Percentiles rank a stretch among this genome's conserved stretches.
These are phyloP conservation scores for Drosophila niveifrons DNA, from an alignment of 2,888 invertebrate species.

Conservation along the genomic window DNA sequence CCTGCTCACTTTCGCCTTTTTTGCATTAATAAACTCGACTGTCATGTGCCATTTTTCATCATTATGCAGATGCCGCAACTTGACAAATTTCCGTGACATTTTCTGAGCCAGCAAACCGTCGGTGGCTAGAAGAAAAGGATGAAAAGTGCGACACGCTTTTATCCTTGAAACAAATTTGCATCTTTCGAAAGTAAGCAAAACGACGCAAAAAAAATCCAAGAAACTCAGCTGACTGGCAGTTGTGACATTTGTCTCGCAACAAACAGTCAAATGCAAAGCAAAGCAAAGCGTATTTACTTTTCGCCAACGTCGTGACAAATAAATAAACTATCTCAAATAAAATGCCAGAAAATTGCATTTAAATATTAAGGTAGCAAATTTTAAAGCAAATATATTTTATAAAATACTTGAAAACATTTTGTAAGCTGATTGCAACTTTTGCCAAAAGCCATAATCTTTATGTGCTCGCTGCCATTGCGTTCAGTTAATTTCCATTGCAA, in stretches of 20 bases:
- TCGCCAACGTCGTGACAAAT: neutral
- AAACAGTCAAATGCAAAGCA: conserved; percentile 35
- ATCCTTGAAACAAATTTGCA: conserved; percentile 74
- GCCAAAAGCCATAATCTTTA: neutral
- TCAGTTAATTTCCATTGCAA: conserved; percentile 21
- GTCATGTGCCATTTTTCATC: conserved; percentile 62
- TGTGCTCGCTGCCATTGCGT: neutral
- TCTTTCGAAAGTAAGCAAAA: conserved; percentile 45
- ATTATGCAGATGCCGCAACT: conserved; percentile 58
- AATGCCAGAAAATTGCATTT: neutral
- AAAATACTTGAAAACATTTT: neutral
- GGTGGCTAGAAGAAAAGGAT: conserved; percentile 12
- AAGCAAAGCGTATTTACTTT: conserved; percentile 16
- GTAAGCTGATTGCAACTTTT: neutral
- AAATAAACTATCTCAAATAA: neutral
- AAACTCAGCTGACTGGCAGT: conserved; percentile 62
- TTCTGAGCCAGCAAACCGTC: conserved; percentile 36
- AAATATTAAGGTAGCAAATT: neutral
- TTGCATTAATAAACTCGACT: conserved; percentile 59
- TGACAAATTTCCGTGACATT: conserved; percentile 73
- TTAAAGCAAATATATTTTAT: neutral
- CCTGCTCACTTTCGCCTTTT: conserved; percentile 11
- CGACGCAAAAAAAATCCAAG: neutral
- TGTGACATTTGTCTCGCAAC: conserved; percentile 63
- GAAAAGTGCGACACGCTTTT: conserved; percentile 38